These are phyloP conservation scores for Vidua macroura DNA, from an alignment of 2,113 vertebrate species.

Conservation along the genomic window DNA sequence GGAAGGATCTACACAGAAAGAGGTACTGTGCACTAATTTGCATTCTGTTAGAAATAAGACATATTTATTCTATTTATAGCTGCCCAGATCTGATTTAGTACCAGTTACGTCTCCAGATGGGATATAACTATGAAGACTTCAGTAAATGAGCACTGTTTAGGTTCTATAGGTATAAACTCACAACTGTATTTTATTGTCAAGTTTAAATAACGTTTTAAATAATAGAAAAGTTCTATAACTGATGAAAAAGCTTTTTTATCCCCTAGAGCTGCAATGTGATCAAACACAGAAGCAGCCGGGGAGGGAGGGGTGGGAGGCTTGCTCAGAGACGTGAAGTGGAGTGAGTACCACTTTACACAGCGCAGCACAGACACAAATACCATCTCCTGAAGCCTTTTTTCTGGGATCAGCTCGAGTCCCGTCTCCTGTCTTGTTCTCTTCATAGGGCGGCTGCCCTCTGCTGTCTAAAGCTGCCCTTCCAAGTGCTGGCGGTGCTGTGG, in stretches of 20 bases:
- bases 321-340: neutral
- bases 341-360: neutral
- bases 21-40: neutral
- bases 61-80: neutral
- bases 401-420: neutral
- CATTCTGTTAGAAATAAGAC: neutral
- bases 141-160: neutral
- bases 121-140: neutral
- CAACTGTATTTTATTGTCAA: neutral
- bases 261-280: neutral
- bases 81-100: neutral
- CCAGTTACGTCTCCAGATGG: neutral
- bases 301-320: neutral
- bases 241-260: neutral
- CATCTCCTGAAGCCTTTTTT: neutral
- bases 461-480: slow-evolving; percentile 33
- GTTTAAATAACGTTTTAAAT: neutral
- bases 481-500: neutral
- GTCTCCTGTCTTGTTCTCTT: neutral
- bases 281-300: neutral
- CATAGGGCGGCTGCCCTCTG: slow-evolving; percentile 59
- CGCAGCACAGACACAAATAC: neutral
- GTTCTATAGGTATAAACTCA: neutral
- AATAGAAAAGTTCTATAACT: neutral
- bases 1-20: neutral